Conservation (phyloP, 2,888 invertebrate genomes). For the Thymelicus acteon region DNA sequence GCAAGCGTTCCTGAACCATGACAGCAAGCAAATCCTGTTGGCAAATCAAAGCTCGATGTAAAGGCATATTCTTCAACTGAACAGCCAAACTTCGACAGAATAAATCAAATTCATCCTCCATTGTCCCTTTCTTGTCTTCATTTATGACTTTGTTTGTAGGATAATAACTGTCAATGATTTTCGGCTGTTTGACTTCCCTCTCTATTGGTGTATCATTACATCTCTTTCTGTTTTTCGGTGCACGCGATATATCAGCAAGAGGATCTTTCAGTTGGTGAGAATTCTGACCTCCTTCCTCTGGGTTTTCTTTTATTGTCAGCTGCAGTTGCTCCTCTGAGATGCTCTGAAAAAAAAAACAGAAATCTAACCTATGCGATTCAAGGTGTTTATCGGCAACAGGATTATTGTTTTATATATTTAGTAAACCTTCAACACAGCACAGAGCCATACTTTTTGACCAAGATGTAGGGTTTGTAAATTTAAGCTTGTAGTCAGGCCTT, state of each 20-base stretch:
- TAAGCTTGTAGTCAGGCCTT: too few relatives aligned
- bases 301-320: conserved; percentile 1
- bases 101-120: conserved; percentile 3
- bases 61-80: conserved; percentile 10
- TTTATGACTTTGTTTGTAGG: neutral
- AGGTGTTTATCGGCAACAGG: too few relatives aligned
- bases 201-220: conserved; percentile 2
- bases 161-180: neutral
- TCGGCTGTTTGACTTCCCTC: conserved; percentile 1
- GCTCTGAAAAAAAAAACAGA: neutral
- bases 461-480: too few relatives aligned
- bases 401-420: too few relatives aligned
- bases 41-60: conserved; percentile 13
- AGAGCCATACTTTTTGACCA: too few relatives aligned
- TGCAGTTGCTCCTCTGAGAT: conserved; percentile 3
- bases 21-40: conserved; percentile 1
- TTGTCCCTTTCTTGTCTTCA: conserved; percentile 1
- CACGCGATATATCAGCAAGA: neutral
- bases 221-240: neutral
- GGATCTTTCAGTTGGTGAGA: neutral
- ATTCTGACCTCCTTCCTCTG: neutral
- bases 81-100: conserved; percentile 5
- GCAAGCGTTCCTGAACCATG: conserved; percentile 6
- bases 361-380: too few relatives aligned
- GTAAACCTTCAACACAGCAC: too few relatives aligned